phyloP scores from a whole-genome alignment of 2,113 vertebrate species.

The Esox niger region DNA sequence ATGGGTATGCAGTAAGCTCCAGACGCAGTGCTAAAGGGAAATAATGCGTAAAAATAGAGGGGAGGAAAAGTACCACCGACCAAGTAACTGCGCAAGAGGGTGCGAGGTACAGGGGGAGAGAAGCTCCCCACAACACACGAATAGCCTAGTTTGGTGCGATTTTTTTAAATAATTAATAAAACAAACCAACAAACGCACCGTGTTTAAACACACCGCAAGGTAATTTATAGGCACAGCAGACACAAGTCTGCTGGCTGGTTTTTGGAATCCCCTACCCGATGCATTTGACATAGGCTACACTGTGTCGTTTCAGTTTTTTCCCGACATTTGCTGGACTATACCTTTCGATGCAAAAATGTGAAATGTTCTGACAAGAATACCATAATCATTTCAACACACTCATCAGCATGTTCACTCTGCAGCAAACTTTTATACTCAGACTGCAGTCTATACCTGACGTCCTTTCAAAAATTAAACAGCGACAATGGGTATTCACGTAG shows the following conservation, averaged over 20 bases:
- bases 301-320: too few species aligned
- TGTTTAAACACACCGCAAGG: neutral
- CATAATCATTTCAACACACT: neutral
- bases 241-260: neutral
- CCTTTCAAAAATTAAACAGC: too few species aligned
- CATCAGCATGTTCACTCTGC: neutral
- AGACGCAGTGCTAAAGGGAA: slow-evolving; percentile 5
- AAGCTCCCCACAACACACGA: neutral
- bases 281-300: neutral
- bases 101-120: neutral
- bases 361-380: neutral
- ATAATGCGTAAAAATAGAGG: slow-evolving; percentile 14
- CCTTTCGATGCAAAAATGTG: neutral
- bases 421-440: neutral
- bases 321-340: too few species aligned
- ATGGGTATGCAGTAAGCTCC: neutral
- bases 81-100: neutral
- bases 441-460: too few species aligned
- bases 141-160: neutral
- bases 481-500: too few species aligned
- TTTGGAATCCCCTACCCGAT: neutral
- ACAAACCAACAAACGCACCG: neutral
- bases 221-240: neutral
- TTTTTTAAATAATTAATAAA: neutral
- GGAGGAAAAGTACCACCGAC: neutral